A percentile compares a stretch with the other conserved stretches of the same genome.
phyloP scores from a whole-genome alignment of 2,888 invertebrate species.

The Chaitophorus viminalis region DNA sequence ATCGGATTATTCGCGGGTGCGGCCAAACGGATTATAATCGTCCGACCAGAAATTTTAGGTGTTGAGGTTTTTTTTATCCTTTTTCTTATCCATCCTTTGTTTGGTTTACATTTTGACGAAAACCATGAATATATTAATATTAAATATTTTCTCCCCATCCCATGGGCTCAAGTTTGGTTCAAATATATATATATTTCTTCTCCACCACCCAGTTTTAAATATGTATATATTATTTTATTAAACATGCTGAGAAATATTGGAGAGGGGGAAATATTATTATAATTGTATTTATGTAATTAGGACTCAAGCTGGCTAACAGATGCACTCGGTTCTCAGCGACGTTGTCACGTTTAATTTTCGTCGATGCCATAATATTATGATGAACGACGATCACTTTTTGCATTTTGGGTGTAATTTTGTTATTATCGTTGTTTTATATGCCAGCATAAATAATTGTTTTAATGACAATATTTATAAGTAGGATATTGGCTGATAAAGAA shows the following conservation, averaged over 20 bases:
- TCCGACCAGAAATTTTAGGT: slow-evolving; percentile 30
- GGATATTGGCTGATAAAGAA: too few species aligned
- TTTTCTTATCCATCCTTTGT: neutral
- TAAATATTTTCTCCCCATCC: neutral
- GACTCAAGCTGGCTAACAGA: neutral
- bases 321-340: slow-evolving; percentile 7
- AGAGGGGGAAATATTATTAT: neutral
- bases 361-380: neutral
- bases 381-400: neutral
- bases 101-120: slow-evolving; percentile 13
- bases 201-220: too few species aligned
- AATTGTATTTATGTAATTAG: neutral
- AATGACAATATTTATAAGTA: too few species aligned
- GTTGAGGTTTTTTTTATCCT: neutral
- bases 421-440: too few species aligned
- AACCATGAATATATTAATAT: slow-evolving; percentile 27
- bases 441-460: too few species aligned
- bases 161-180: neutral
- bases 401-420: too few species aligned
- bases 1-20: slow-evolving; percentile 4
- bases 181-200: neutral
- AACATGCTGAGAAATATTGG: neutral
- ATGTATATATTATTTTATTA: neutral
- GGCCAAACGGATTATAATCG: slow-evolving; percentile 33
- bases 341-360: neutral